Conservation (phyloP, 2,888 invertebrate genomes). For the Minunthozetes semirufus region DNA sequence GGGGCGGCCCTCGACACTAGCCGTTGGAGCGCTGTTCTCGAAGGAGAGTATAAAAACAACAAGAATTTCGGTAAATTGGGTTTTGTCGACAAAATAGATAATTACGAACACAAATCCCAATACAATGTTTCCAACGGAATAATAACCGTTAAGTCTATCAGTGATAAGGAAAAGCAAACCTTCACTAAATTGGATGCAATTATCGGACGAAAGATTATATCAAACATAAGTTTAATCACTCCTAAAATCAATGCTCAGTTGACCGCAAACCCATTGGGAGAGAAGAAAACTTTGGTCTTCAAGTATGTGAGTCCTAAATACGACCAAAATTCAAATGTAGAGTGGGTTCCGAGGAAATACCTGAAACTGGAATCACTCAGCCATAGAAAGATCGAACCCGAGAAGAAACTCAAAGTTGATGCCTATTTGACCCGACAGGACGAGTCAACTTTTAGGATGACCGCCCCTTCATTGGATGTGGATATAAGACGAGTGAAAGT, state of each 20-base stretch:
- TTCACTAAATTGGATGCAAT: constrained; percentile 1
- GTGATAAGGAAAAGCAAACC: background rate
- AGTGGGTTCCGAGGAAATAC: background rate
- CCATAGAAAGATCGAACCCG: background rate
- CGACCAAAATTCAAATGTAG: background rate
- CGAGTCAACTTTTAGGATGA: background rate
- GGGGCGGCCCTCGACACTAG: background rate
- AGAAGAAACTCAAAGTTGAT: background rate
- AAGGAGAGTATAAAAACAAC: background rate
- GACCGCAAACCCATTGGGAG: background rate
- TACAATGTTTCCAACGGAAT: background rate
- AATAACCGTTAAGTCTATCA: background rate
- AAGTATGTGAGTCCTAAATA: background rate
- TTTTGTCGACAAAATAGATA: constrained; percentile 6
- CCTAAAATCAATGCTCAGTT: constrained; percentile 11
- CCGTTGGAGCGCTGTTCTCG: background rate
- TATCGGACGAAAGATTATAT: background rate
- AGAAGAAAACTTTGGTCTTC: background rate
- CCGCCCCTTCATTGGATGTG: background rate
- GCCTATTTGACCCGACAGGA: constrained; percentile 2
- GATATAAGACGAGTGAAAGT: background rate
- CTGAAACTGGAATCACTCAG: background rate
- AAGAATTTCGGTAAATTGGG: constrained; percentile 1
- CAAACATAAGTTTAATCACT: background rate
- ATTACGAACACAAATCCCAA: constrained; percentile 10